phyloP scores from a whole-genome alignment of 2,797 vertebrate species.

The Semaprochilodus insignis region DNA sequence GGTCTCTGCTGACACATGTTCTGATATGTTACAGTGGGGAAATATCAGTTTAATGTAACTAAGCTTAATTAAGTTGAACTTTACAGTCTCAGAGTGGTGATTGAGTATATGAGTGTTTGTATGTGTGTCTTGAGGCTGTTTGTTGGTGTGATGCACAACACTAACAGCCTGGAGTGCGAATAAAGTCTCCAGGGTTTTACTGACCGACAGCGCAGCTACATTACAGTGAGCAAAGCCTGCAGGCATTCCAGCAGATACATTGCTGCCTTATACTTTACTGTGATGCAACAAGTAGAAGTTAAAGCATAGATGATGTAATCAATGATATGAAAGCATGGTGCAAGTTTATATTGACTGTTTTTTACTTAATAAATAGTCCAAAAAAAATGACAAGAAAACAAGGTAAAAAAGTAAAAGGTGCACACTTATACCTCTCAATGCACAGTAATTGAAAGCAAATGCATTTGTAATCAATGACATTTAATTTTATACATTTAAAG shows the following conservation, averaged over 20 bases:
- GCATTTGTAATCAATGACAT: too few species aligned
- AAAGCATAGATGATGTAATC: neutral
- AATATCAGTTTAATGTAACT: conserved; percentile 13
- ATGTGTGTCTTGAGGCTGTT: conserved; percentile 2
- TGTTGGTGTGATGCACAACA: conserved; percentile 9
- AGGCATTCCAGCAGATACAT: conserved; percentile 6
- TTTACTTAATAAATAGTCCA: neutral
- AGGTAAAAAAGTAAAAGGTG: neutral
- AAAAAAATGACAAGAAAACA: too few species aligned
- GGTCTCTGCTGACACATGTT: conserved; percentile 14
- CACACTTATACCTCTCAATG: neutral
- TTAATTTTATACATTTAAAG: too few species aligned
- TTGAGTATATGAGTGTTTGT: conserved; percentile 1
- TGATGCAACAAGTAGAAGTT: neutral
- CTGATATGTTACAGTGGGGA: conserved; percentile 2
- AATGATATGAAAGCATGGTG: neutral
- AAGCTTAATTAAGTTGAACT: conserved; percentile 17
- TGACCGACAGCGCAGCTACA: conserved; percentile 33
- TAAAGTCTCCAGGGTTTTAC: conserved; percentile 29
- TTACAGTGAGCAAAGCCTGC: conserved; percentile 26
- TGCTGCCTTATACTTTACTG: conserved; percentile 17
- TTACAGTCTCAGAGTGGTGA: neutral
- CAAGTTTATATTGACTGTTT: neutral
- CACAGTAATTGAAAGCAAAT: neutral
- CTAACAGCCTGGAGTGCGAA: conserved; percentile 5